A percentile compares a stretch with the other conserved stretches of the same genome.
Evolutionary conservation across 37 sponge, comb jelly and placozoan species (phyloP).

Genomic region (Ephydatia muelleri): DNA sequence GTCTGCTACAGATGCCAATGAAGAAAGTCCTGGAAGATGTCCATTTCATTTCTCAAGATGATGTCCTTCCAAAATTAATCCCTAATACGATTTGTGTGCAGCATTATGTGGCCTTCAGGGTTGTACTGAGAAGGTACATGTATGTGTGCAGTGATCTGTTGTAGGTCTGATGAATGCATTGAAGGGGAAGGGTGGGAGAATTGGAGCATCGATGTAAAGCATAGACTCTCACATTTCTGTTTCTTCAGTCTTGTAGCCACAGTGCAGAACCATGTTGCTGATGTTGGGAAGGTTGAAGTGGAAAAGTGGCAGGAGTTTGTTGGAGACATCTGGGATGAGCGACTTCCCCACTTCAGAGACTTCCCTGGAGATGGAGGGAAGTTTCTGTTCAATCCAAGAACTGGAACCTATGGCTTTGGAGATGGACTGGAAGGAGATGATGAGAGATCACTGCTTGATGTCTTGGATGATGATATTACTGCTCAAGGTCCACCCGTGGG

Average conservation of each 20-base stretch:
- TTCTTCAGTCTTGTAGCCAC: neutral
- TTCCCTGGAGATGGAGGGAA: neutral
- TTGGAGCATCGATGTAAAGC: neutral
- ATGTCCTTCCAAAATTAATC: conserved; percentile 17
- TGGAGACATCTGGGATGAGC: conserved; percentile 37
- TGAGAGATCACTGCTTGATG: neutral
- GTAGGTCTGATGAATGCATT: too few species aligned
- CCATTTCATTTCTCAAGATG: conserved; percentile 17
- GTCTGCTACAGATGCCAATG: conserved; percentile 31
- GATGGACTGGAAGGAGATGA: neutral
- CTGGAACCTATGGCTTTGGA: conserved; percentile 4
- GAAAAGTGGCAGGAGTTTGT: conserved; percentile 50
- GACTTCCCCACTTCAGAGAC: conserved; percentile 50
- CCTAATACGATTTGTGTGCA: conserved; percentile 37
- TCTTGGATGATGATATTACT: neutral
- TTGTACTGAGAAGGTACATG: conserved; percentile 37
- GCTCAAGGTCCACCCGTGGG: neutral
- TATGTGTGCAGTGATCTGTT: neutral
- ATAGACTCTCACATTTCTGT: neutral
- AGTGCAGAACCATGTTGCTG: neutral
- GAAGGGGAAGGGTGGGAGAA: too few species aligned
- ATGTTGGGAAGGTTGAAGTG: neutral
- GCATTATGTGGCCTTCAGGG: conserved; percentile 51
- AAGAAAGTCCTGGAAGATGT: conserved; percentile 20
- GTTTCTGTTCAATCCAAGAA: neutral